Evolutionary conservation across 2,888 invertebrate species (phyloP), one percentile per base, ranked within the genome.

Genomic region (Luffia ferchaultella): DNA sequence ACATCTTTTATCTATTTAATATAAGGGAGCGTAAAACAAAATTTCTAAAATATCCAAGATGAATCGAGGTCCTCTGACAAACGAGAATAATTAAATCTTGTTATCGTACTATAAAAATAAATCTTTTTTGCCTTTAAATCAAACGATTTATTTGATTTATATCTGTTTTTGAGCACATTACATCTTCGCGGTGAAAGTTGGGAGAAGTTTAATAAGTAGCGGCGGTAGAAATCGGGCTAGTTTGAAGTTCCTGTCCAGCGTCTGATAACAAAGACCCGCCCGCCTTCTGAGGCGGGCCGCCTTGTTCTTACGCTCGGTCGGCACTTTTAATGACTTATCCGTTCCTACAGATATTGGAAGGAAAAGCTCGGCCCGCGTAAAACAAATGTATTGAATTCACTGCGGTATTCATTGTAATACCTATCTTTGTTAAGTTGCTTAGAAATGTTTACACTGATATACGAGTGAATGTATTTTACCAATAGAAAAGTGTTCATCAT

Each of bases 261-360:
- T n/a, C 30, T 18, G 74, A 76, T 74, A 73, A 72, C 66, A 68
- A 58, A 59, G 18, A n/a, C 18, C 18, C 20, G 42, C 42, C 65
- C 56, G 62, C 63, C 70, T 70, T 64, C n/a, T n/a, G n/a, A n/a
- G 18, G 18, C 18, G 20, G 42, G 49, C 65, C 56, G 62, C 63
- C 70, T 70, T 64, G 70, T 72, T 73, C 69, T 73, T 69, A 70
- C 76, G 76, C 75, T 77, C 63, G 69, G 68, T 67, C 66, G 70
- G 67, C 70, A 76, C 70, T 78, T 79, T 78, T 80, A 80, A 80
- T 80, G 77, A 79, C 77, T 79, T 77, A 74, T 73, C 73, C 70
- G 65, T 64, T 67, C 73, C 73, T 65, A 67, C 65, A 53, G 52
- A 61, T 58, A 62, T 62, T 60, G 56, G 60, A 63, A 63, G 67